Conservation (phyloP, 2,888 invertebrate species). For the Oligia strigilis region DNA sequence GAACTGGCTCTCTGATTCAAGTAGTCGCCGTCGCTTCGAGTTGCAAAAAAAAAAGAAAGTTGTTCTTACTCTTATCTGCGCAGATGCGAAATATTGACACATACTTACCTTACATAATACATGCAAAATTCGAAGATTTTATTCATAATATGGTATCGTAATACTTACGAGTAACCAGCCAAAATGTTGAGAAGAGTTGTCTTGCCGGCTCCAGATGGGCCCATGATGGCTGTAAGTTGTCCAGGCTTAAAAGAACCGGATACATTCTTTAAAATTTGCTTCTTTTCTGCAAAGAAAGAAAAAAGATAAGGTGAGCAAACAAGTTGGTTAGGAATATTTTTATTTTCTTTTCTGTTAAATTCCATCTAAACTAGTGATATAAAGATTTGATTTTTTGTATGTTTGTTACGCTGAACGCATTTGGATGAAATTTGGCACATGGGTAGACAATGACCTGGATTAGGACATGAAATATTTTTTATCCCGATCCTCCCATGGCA, state of each 20-base stretch:
- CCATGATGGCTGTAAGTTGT: constrained; percentile 92
- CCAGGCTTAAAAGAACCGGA: constrained; percentile 90
- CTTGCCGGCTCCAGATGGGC: constrained; percentile 94
- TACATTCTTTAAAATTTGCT: constrained; percentile 88
- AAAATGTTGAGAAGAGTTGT: constrained; percentile 97
- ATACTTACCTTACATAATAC: not conserved
- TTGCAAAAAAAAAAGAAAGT: constrained; percentile 24
- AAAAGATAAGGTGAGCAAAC: constrained; percentile 6
- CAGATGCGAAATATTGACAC: constrained; percentile 4
- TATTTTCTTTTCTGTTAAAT: not conserved
- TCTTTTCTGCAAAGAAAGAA: constrained; percentile 83
- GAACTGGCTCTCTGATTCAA: not conserved
- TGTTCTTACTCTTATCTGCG: not conserved
- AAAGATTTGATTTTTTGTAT: not conserved
- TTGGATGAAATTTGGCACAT: not conserved
- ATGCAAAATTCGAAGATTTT: not conserved
- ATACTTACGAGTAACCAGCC: constrained; percentile 96
- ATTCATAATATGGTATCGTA: not conserved
- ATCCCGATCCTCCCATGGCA: not conserved
- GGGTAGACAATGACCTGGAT: not conserved
- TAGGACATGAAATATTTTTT: not conserved
- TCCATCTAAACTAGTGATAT: not conserved
- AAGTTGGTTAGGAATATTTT: not conserved
- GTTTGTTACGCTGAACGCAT: not conserved
- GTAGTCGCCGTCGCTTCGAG: not conserved